Percentiles rank a stretch among this genome's conserved stretches.
These are phyloP conservation scores for Ctenosaura bakeri DNA, from an alignment of 2,797 vertebrate species.

Conservation along the genomic window DNA sequence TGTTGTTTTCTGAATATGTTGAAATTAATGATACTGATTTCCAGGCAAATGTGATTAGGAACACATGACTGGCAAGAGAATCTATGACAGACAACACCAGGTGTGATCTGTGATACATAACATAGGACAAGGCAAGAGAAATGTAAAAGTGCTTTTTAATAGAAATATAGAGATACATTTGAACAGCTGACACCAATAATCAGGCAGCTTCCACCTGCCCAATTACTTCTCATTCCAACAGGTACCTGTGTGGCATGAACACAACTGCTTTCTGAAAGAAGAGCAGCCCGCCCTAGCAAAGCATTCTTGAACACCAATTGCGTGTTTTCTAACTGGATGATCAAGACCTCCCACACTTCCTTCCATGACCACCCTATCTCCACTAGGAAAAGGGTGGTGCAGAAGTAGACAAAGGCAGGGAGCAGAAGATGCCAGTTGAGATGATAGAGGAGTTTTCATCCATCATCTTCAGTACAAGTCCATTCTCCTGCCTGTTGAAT, in stretches of 20 bases:
- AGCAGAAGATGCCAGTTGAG: background rate
- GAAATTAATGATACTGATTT: background rate
- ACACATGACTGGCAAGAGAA: no score
- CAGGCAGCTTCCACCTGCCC: background rate
- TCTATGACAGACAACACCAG: background rate
- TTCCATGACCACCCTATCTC: background rate
- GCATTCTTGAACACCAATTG: background rate
- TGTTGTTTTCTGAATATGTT: background rate
- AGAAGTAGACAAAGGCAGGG: background rate
- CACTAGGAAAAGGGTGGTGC: background rate
- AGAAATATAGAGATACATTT: constrained; percentile 78
- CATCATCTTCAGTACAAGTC: background rate
- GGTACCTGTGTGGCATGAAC: background rate
- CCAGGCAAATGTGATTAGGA: background rate
- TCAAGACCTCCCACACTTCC: background rate
- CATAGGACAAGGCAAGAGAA: constrained; percentile 45
- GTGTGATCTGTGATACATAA: rapidly evolving
- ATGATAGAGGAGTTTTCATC: background rate
- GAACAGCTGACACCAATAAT: constrained; percentile 26
- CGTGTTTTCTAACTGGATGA: no score
- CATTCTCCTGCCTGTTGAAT: background rate
- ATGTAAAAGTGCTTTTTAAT: constrained; percentile 77
- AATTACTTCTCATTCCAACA: no score
- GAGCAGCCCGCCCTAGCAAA: background rate
- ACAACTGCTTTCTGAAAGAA: background rate